Evolutionary conservation across 2,888 invertebrate genomes (phyloP), one percentile per base, ranked within the genome.

Genomic region (Machimus atricapillus): DNA sequence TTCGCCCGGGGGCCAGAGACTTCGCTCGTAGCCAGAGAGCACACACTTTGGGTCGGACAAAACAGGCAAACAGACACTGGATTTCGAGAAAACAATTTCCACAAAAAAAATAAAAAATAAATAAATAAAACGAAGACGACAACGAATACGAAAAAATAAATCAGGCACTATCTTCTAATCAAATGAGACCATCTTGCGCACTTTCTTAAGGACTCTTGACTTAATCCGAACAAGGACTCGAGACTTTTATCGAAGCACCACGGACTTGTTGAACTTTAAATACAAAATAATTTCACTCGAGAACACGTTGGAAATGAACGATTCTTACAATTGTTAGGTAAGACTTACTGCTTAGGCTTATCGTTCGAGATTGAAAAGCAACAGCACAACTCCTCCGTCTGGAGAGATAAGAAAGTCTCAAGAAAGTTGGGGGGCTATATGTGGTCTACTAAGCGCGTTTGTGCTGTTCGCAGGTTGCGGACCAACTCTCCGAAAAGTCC

Each of bases 401-500:
- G 46, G 7, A 66, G 73, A 73, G 85, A 74, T 85, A 74, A 85
- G 73, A 74, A 74, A 74, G 85, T 85, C 73, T 74, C 43, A 85
- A 37, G 37, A 73, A 43, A 46, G 37, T 37, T 27, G 74, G 40
- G 8, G 16, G 43, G 9, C 9, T 14, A 7, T 46, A 46, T 16
- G 14, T 46, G 40, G 40, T 40, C 34, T 43, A 46, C 16, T 78
- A 40, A 19, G 78, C 86, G 86, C 86, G 78, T 78, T 46, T 46
- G 86, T 77, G 58, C 74, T 66, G 56, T 9, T 6, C 8, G 66
- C 58, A 66, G 56, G 66, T 74, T 85, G 74, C 85, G 85, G 52
- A 85, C 85, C 56, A 58, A 85, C 79, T 86, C 79, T 86, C 86
- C 78, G 78, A 40, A 86, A 78, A 86, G 86, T 86, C 78, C 86